Conservation (phyloP, 2,888 invertebrate species). For the Strigamia maritima region DNA sequence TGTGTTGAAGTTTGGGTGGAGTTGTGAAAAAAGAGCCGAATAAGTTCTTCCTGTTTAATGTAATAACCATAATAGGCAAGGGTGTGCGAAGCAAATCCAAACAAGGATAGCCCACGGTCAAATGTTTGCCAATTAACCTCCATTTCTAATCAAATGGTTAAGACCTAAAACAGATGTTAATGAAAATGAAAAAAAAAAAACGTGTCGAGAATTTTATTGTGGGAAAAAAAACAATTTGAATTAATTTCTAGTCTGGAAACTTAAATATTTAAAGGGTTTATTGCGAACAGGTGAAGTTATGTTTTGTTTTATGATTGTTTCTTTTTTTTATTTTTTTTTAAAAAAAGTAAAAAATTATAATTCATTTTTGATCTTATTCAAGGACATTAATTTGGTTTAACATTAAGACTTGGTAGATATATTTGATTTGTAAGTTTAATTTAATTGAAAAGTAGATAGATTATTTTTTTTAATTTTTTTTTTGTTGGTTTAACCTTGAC, state of each 20-base stretch:
- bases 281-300: no score
- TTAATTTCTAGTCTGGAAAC: not conserved
- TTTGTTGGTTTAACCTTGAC: slow-evolving; percentile 8
- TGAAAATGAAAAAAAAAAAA: not conserved
- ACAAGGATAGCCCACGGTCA: slow-evolving; percentile 28
- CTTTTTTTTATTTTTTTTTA: not conserved
- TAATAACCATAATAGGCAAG: slow-evolving; percentile 19
- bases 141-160: not conserved
- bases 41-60: slow-evolving; percentile 26
- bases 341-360: no score
- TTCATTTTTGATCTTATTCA: not conserved
- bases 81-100: slow-evolving; percentile 12
- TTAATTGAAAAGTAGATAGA: not conserved
- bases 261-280: not conserved
- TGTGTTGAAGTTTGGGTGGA: slow-evolving; percentile 9
- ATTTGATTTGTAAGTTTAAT: no score
- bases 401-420: no score
- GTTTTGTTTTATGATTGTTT: no score
- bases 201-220: not conserved
- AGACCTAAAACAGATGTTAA: not conserved
- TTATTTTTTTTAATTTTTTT: not conserved
- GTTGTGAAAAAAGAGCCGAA: not conserved
- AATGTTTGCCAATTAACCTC: slow-evolving; percentile 10
- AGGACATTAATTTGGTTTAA: no score
- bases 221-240: not conserved